phyloP scores from a whole-genome alignment of 1,140 invertebrate species.

The Melipona quadrifasciata region DNA sequence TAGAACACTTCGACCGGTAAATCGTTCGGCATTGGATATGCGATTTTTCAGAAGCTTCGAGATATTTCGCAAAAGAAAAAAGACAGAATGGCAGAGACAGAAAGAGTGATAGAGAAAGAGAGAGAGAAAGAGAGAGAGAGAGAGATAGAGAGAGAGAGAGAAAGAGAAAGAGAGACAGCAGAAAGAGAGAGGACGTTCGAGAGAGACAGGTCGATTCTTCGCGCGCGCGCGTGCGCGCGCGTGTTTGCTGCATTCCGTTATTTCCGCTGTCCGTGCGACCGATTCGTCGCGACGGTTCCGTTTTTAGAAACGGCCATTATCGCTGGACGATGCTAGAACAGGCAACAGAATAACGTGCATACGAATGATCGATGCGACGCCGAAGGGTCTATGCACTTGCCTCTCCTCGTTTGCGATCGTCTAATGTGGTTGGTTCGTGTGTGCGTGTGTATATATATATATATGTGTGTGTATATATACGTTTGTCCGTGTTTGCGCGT shows the following conservation, averaged over 20 bases:
- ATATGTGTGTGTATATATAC: neutral
- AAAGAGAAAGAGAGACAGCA: neutral
- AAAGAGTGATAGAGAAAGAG: no score
- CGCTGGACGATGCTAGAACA: neutral
- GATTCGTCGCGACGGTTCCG: neutral
- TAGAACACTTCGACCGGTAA: neutral
- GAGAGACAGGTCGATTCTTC: neutral
- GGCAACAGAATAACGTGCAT: neutral
- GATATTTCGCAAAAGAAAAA: no score
- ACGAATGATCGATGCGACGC: slow-evolving; percentile 29
- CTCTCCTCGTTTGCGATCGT: neutral
- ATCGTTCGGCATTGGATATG: neutral
- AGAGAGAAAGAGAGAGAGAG: no score
- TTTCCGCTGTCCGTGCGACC: neutral
- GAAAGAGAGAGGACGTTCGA: neutral
- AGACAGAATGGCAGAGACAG: neutral
- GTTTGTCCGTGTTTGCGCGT: neutral
- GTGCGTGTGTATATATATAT: neutral
- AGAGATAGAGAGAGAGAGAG: no score
- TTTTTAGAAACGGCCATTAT: slow-evolving; percentile 18
- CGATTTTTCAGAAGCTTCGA: neutral
- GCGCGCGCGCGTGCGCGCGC: neutral
- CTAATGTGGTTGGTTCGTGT: neutral
- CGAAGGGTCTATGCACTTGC: neutral
- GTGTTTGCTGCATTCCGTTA: neutral